phyloP scores from a whole-genome alignment of 2,888 invertebrate species.

The Clusia tigrina region DNA sequence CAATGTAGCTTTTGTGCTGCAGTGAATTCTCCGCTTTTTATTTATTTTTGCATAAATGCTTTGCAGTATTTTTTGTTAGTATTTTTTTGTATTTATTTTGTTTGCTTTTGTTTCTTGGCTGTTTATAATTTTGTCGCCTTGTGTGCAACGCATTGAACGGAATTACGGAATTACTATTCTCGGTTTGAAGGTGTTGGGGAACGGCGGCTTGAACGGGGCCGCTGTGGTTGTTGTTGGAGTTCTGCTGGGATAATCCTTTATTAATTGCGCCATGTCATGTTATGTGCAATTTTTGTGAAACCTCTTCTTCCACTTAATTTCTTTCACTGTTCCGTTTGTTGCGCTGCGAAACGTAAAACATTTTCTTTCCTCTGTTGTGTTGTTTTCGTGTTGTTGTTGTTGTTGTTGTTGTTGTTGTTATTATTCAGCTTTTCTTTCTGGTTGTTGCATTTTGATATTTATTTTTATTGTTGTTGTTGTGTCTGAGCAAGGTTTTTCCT shows the following conservation, averaged over 20 bases:
- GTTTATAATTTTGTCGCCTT: not conserved
- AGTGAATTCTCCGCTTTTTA: not conserved
- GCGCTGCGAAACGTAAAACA: not conserved
- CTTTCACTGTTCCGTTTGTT: not conserved
- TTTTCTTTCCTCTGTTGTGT: not conserved
- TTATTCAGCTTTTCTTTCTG: too few relatives aligned
- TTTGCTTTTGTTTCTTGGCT: not conserved
- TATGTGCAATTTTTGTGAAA: slow-evolving; percentile 25
- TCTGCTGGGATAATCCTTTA: slow-evolving; percentile 51
- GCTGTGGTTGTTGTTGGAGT: slow-evolving; percentile 41
- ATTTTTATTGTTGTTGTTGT: slow-evolving; percentile 11
- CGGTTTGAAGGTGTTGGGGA: not conserved
- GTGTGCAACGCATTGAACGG: not conserved
- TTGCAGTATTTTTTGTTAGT: not conserved
- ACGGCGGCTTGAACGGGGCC: slow-evolving; percentile 37
- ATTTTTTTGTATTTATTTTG: not conserved
- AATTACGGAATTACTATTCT: too few relatives aligned
- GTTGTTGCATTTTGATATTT: too few relatives aligned
- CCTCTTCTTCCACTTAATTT: too few relatives aligned
- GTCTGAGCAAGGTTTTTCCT: not conserved
- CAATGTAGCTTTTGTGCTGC: too few relatives aligned
- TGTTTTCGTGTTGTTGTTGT: not conserved
- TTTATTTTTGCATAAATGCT: not conserved
- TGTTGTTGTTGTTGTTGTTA: slow-evolving; percentile 4
- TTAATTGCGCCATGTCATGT: slow-evolving; percentile 53